Conservation (phyloP, 2,888 invertebrate species). For the Drosophila silvestris region DNA sequence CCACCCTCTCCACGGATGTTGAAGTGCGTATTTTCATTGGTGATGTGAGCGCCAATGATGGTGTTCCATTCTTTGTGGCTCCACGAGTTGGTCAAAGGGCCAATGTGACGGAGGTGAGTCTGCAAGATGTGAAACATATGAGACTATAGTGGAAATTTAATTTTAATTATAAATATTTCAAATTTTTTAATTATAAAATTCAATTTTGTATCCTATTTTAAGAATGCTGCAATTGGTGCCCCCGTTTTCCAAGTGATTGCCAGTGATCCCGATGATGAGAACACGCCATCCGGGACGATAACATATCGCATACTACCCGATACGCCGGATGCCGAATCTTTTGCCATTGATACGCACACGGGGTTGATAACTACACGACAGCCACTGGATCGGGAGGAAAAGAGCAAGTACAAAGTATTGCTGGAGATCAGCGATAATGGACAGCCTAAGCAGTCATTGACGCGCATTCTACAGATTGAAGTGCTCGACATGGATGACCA, state of each 20-base stretch:
- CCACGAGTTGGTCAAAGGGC: constrained; percentile 90
- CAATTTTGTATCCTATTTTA: constrained; percentile 32
- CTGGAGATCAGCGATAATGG: constrained; percentile 92
- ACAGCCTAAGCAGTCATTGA: constrained; percentile 90
- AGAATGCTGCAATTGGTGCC: constrained; percentile 91
- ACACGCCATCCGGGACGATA: constrained; percentile 90
- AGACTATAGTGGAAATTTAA: accelerated
- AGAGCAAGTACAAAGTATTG: constrained; percentile 91
- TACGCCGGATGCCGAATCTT: constrained; percentile 88
- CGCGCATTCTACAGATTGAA: constrained; percentile 89
- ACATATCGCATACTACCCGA: constrained; percentile 90
- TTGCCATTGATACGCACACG: constrained; percentile 88
- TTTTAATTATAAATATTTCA: not conserved
- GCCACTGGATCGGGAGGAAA: constrained; percentile 90
- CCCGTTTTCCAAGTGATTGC: constrained; percentile 92
- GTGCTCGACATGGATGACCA: constrained; percentile 93
- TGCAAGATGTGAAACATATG: accelerated
- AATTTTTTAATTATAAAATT: not conserved
- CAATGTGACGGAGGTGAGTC: constrained; percentile 88
- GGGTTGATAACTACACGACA: constrained; percentile 90
- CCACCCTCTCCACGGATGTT: constrained; percentile 88
- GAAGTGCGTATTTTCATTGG: constrained; percentile 90
- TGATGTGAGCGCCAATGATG: constrained; percentile 93
- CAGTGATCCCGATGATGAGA: constrained; percentile 91
- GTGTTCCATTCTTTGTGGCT: constrained; percentile 90